Conservation (phyloP, 92 coral and sea anemone genomes). For the Porites rus region DNA sequence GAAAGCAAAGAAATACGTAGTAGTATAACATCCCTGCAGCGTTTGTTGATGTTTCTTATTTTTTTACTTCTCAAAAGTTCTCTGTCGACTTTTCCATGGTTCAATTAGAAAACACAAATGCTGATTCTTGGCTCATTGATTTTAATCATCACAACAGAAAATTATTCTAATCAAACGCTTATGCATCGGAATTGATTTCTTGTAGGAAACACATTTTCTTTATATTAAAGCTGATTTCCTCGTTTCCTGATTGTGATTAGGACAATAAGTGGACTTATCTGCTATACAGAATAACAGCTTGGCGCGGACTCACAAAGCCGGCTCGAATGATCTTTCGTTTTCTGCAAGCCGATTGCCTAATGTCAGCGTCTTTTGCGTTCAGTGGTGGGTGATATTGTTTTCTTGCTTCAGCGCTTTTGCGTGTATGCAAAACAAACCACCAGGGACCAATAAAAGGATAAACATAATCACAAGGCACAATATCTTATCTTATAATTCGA, state of each 20-base stretch:
- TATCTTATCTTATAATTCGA: background rate
- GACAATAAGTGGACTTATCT: background rate
- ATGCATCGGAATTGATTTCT: background rate
- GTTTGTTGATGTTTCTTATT: background rate
- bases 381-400: background rate
- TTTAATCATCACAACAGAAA: background rate
- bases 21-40: background rate
- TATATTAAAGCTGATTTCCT: constrained; percentile 12
- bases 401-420: background rate
- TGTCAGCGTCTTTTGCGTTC: background rate
- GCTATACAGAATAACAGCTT: too few species aligned
- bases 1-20: background rate
- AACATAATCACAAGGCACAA: background rate
- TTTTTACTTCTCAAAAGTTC: background rate
- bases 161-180: constrained; percentile 3
- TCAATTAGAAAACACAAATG: background rate
- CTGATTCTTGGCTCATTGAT: background rate
- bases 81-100: background rate
- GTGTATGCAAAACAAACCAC: constrained; percentile 6
- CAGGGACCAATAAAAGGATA: background rate
- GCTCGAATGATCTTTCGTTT: background rate
- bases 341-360: background rate
- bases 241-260: constrained; percentile 14
- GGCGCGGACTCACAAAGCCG: background rate
- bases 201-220: background rate